Evolutionary conservation across 2,113 vertebrate species (phyloP), one percentile per base, ranked within the genome.

Genomic region (Dinomys branickii): DNA sequence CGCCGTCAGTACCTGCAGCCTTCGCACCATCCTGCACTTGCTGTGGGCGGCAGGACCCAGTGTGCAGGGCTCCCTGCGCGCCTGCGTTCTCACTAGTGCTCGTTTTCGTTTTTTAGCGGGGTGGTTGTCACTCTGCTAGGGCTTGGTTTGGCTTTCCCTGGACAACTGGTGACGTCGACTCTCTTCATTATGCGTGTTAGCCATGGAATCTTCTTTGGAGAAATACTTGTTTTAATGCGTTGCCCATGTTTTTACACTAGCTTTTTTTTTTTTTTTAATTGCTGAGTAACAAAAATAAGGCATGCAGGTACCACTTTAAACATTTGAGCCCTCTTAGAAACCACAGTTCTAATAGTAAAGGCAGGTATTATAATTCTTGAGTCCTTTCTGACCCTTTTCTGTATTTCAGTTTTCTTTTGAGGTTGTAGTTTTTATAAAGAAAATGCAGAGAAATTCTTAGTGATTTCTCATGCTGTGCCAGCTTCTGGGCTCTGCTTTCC

Each of bases 1-100:
- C 0, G 0, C 56, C 35, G 0, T 54, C 0, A 3, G 2, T 3
- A 26, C 19, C 3, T 69, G 5, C 52, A 7, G 54, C 0, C 0
- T 26, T 17, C 2, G 2, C 17, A 0, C 10, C 3, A 0, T 24
- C 8, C 52, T 24, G 19, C 67, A 1, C 3, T 28, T 61, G 52
- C 22, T 13, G 13, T 28, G 38, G 26, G 82, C 38, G 4, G 9
- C 14, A 38, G 50, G 0, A 1, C 26, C 5, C 16, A 7, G 41
- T 7, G 24, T 33, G 7, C 87, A 7, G 1, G 14, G 50, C 0
- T 1, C 7, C 73, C 35, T 0, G 2, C 0, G 4, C n/a, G 35
- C 44, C 78, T 2, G 0, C 10, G 0, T 35, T 54, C 38, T 85
- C 3, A 0, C 56, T 81, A 0, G 0, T n/a, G 20, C 80, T 33